Conservation (phyloP, 2,113 vertebrate genomes). For the Romanogobio albipinnatus region DNA sequence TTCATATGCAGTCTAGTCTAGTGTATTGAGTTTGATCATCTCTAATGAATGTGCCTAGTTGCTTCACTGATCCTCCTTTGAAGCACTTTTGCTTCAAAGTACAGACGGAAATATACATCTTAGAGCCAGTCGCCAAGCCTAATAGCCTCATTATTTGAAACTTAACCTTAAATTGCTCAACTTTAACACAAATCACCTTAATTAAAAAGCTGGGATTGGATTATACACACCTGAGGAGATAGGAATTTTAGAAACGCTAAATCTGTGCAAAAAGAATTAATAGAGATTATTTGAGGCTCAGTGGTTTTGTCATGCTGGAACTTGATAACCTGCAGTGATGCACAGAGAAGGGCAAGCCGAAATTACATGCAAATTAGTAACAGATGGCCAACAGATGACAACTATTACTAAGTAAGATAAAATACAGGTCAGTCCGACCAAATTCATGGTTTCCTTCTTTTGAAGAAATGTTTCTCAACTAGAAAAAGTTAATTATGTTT, state of each 20-base stretch:
- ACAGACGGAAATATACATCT: not conserved
- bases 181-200: constrained; percentile 1
- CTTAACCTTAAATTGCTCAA: not conserved
- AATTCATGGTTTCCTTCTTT: not conserved
- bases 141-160: not conserved
- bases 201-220: constrained; percentile 26
- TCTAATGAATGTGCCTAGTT: not conserved
- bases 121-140: not conserved
- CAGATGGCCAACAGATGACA: constrained; percentile 8
- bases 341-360: constrained; percentile 6
- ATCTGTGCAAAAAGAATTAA: constrained; percentile 31
- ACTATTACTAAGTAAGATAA: not conserved
- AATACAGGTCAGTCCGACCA: not conserved
- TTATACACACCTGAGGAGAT: constrained; percentile 19
- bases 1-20: constrained; percentile 38
- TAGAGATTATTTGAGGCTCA: constrained; percentile 30
- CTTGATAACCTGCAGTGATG: constrained; percentile 39
- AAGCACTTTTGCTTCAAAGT: not conserved
- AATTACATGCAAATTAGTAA: not conserved
- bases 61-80: not conserved
- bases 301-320: constrained; percentile 27
- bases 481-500: not conserved
- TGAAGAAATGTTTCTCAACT: constrained; percentile 19
- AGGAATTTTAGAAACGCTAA: not conserved
- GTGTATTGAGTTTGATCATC: constrained; percentile 25